These are phyloP conservation scores for Delphinapterus leucas DNA, from an alignment of 2,113 vertebrate genomes.

Conservation along the genomic window DNA sequence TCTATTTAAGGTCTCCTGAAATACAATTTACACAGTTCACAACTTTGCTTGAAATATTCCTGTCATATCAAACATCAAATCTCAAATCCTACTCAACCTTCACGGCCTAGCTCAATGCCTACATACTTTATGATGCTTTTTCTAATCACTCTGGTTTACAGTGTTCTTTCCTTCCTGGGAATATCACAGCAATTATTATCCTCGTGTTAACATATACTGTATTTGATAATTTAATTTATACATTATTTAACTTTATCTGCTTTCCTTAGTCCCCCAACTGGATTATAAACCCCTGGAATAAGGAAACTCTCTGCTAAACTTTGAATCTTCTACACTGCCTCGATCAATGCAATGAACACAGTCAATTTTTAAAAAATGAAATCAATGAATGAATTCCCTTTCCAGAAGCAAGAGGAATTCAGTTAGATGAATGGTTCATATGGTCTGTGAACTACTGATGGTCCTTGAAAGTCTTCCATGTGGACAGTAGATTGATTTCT, in stretches of 20 bases:
- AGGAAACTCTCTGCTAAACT: constrained; percentile 5
- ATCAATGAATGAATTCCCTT: constrained; percentile 36
- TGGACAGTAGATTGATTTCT: constrained; percentile 34
- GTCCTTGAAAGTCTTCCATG: constrained; percentile 26
- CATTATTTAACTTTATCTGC: not conserved
- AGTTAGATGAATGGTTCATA: not conserved
- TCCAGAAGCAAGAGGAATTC: constrained; percentile 29
- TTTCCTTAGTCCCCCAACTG: constrained; percentile 5
- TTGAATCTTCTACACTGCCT: not conserved
- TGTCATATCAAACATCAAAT: constrained; percentile 2
- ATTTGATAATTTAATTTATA: constrained; percentile 29
- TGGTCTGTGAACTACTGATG: not conserved
- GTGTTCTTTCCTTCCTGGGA: constrained; percentile 10
- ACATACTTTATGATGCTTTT: not conserved
- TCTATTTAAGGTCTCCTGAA: constrained; percentile 4
- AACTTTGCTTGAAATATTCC: constrained; percentile 24
- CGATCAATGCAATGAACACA: constrained; percentile 16
- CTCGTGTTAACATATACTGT: not conserved
- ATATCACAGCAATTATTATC: constrained; percentile 1
- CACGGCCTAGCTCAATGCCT: not conserved
- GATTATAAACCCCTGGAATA: constrained; percentile 29
- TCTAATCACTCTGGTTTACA: constrained; percentile 29
- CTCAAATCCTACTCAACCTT: not conserved
- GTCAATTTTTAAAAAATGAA: constrained; percentile 9
- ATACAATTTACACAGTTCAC: not conserved